These are phyloP conservation scores for Erithacus rubecula DNA, from an alignment of 2,797 vertebrate species.

Conservation along the genomic window DNA sequence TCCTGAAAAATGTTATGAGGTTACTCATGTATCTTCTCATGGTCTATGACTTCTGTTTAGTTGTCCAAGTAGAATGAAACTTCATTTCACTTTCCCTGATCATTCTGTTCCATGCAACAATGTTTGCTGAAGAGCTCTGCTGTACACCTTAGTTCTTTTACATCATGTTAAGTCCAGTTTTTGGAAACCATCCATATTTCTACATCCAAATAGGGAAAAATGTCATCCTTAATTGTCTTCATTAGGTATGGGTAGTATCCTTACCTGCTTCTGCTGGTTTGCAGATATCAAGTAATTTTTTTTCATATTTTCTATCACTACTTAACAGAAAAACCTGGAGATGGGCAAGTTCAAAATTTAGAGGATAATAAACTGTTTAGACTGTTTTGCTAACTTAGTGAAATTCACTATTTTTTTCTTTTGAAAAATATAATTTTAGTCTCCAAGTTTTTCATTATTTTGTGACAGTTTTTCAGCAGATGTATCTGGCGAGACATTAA, in stretches of 20 bases:
- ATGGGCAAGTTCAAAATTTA: not conserved
- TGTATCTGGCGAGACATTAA: not conserved
- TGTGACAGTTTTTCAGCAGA: not conserved
- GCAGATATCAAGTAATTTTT: not conserved
- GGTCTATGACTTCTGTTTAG: not conserved
- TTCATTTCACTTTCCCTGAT: not conserved
- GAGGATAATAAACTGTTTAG: not conserved
- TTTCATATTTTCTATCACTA: not conserved
- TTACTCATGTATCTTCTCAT: not conserved
- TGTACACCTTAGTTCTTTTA: not conserved
- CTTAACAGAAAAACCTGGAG: not conserved
- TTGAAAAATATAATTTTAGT: not conserved
- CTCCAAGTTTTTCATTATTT: not conserved
- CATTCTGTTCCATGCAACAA: accelerated
- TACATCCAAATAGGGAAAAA: not conserved
- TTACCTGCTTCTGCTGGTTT: not conserved
- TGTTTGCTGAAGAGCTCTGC: not conserved
- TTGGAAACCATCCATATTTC: not conserved
- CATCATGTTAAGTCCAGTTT: not conserved
- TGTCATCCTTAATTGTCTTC: not conserved
- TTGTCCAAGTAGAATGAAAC: not conserved
- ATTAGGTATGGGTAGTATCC: not conserved
- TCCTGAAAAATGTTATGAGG: not conserved
- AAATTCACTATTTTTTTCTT: not conserved
- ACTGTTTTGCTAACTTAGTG: not conserved